Base-by-base conservation (phyloP, 2,113 vertebrate genomes). In the Chamaetylas fuelleborni region DNA sequence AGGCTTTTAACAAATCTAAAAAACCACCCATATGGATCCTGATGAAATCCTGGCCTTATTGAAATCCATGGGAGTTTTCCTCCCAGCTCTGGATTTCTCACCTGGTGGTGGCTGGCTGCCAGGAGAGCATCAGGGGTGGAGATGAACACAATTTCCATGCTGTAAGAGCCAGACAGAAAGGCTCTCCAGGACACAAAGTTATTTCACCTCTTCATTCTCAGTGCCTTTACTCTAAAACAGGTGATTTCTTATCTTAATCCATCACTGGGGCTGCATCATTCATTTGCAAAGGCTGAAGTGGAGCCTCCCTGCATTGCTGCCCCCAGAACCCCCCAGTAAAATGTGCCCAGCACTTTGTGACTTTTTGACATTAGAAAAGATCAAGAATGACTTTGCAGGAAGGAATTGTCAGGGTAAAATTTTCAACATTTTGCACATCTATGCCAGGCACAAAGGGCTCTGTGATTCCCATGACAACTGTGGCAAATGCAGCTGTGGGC, bases 401-500 rank as follows among this genome's bases (percentile, higher is more conserved):
- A 78, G 64, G 76, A 56, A 28, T 40, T 74, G 24, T n/a, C 45
- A 24, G 64, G 61, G 25, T 56, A 74, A 81, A 88, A 92, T 71
- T 56, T 60, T 8, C 54, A 93, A 60, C 33, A 16, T 64, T 92
- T 86, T 86, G 47, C 58, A 67, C 89, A 73, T 95, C 91, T 24
- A 5, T 77, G 84, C 18, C 70, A 71, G 60, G 65, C 92, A 95
- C 82, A 90, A 81, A 93, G 54, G 90, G 12, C 54, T 60, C 79
- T 60, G 66, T 24, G 86, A 97, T 81, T 57, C 93, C 88, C 86
- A 78, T 64, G 95, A 86, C 93, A 92, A 51, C 94, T 88, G 74
- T 82, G 84, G 81, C 84, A 91, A 95, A 81, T 12, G 89, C 89
- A 94, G 94, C 94, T 89, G 78, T 58, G 93, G 90, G 90, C 91